These are phyloP conservation scores for Automeris io DNA, from an alignment of 2,888 invertebrate species.

Conservation along the genomic window DNA sequence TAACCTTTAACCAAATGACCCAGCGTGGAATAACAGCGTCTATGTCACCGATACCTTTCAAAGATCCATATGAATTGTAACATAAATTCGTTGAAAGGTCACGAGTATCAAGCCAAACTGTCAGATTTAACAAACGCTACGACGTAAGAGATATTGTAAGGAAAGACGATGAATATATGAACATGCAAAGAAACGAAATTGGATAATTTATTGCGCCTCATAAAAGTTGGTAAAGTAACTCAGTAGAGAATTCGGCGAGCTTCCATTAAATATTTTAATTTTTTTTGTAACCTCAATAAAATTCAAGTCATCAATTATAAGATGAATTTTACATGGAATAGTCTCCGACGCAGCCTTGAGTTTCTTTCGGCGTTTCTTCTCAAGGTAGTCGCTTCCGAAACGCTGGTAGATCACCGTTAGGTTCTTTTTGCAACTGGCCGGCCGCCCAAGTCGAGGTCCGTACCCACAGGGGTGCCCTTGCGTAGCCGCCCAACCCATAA, in stretches of 20 bases:
- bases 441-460: too few relatives aligned
- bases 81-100: slow-evolving; percentile 27
- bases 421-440: too few relatives aligned
- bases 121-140: slow-evolving; percentile 18
- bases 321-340: too few relatives aligned
- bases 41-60: slow-evolving; percentile 21
- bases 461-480: too few relatives aligned
- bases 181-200: slow-evolving; percentile 11
- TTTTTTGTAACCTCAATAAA: too few relatives aligned
- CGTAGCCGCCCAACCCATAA: too few relatives aligned
- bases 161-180: slow-evolving; percentile 12
- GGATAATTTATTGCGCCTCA: slow-evolving; percentile 21
- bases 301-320: too few relatives aligned
- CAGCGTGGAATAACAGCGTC: slow-evolving; percentile 19
- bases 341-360: too few relatives aligned
- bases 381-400: too few relatives aligned
- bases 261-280: slow-evolving; percentile 17
- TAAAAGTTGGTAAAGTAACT: slow-evolving; percentile 19
- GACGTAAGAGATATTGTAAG: too few relatives aligned
- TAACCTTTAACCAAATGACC: slow-evolving; percentile 26
- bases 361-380: too few relatives aligned
- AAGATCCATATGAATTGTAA: slow-evolving; percentile 29
- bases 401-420: too few relatives aligned
- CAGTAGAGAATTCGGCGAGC: slow-evolving; percentile 18
- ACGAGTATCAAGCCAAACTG: slow-evolving; percentile 22